Evolutionary conservation across 2,113 vertebrate species (phyloP).

Genomic region (Corythaeola cristata): DNA sequence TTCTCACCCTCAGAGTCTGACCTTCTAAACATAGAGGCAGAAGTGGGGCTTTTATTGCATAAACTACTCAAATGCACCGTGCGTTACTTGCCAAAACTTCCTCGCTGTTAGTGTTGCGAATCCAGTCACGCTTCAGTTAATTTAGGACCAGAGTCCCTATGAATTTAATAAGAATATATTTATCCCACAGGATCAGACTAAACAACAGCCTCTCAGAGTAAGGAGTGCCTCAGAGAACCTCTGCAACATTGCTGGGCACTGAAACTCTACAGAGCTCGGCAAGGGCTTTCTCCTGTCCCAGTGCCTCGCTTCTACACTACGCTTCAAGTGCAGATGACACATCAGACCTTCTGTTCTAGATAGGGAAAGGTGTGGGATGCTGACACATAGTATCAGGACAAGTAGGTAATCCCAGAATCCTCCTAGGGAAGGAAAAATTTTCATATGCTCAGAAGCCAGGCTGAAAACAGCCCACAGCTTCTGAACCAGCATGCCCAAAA

Average conservation of each 20-base stretch:
- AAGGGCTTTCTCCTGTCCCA: neutral
- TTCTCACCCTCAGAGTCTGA: neutral
- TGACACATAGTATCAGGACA: slow-evolving; percentile 2
- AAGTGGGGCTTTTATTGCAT: neutral
- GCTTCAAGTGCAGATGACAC: neutral
- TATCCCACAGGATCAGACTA: neutral
- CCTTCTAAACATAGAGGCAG: neutral
- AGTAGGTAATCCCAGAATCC: neutral
- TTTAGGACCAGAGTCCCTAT: neutral
- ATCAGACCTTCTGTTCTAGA: neutral
- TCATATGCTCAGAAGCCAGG: neutral
- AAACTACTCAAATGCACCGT: neutral
- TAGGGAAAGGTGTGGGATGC: neutral
- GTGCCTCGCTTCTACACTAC: neutral
- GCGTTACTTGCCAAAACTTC: neutral
- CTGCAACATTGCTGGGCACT: neutral
- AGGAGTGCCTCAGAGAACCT: neutral
- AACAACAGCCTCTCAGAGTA: neutral
- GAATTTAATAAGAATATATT: neutral
- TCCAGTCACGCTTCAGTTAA: neutral
- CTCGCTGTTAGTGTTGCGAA: neutral
- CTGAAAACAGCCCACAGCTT: slow-evolving; percentile 40
- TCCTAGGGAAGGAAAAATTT: neutral
- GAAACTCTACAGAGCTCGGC: neutral
- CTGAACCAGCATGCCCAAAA: slow-evolving; percentile 38